phyloP scores from a whole-genome alignment of 2,797 vertebrate species.

The Natrix natrix region DNA sequence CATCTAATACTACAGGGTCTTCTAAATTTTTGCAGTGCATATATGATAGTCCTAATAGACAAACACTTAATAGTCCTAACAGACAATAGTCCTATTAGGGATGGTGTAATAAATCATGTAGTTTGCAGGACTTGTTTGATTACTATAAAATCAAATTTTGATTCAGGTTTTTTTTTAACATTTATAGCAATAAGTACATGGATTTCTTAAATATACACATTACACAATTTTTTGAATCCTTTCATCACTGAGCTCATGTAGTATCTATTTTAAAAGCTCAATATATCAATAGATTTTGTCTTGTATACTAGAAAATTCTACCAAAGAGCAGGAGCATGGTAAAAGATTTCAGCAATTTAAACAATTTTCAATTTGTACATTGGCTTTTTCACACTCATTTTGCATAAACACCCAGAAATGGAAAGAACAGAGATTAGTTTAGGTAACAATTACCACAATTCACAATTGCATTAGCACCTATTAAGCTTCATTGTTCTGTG shows the following conservation, averaged over 20 bases:
- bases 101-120: not conserved
- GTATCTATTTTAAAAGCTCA: constrained; percentile 7
- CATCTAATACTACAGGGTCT: not conserved
- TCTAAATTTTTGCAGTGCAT: not conserved
- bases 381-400: constrained; percentile 65
- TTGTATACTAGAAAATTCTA: constrained; percentile 36
- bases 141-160: not conserved
- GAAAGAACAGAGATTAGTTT: constrained; percentile 77
- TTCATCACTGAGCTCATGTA: not conserved
- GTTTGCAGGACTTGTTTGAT: not conserved
- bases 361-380: constrained; percentile 57
- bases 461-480: constrained; percentile 76
- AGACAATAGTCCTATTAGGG: not conserved
- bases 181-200: not conserved
- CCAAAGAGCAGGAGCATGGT: constrained; percentile 40
- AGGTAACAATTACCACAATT: constrained; percentile 77
- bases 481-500: constrained; percentile 76
- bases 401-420: constrained; percentile 58
- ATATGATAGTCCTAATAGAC: not conserved
- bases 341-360: constrained; percentile 50
- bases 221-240: not conserved
- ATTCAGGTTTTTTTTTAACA: not conserved
- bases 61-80: not conserved
- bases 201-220: not conserved
- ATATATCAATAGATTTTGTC: constrained; percentile 27